phyloP scores from a whole-genome alignment of 2,113 vertebrate species.

The Brienomyrus brachyistius region DNA sequence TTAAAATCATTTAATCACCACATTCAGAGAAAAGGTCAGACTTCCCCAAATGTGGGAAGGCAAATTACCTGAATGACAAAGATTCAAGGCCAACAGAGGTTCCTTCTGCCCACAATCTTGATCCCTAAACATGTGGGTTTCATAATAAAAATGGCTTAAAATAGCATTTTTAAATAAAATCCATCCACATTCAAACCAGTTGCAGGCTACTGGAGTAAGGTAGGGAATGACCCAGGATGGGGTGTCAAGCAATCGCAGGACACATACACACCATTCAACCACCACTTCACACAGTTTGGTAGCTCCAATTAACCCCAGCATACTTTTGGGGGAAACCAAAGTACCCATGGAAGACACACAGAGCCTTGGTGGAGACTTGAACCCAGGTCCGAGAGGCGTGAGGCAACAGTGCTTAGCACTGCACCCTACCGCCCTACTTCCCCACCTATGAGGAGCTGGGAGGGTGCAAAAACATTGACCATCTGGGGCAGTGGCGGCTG shows the following conservation, averaged over 20 bases:
- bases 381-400: not conserved
- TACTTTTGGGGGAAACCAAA: not conserved
- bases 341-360: not conserved
- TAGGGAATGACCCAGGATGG: not conserved
- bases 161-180: not conserved
- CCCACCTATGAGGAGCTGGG: not conserved
- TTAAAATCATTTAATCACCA: not conserved
- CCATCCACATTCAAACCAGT: not conserved
- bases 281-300: not conserved
- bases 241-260: not conserved
- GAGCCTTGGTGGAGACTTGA: not conserved
- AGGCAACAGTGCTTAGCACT: not conserved
- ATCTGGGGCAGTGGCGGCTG: not conserved
- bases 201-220: not conserved
- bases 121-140: not conserved
- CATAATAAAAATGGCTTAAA: not conserved
- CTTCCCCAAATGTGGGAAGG: not conserved
- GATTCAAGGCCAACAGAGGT: not conserved
- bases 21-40: not conserved
- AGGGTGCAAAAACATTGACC: not conserved
- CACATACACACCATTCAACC: not conserved
- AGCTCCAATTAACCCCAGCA: not conserved
- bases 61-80: not conserved
- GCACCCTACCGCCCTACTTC: not conserved
- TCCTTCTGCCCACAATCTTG: not conserved